These are phyloP conservation scores for Tipula vernalis DNA, from an alignment of 2,888 invertebrate species.

Conservation along the genomic window DNA sequence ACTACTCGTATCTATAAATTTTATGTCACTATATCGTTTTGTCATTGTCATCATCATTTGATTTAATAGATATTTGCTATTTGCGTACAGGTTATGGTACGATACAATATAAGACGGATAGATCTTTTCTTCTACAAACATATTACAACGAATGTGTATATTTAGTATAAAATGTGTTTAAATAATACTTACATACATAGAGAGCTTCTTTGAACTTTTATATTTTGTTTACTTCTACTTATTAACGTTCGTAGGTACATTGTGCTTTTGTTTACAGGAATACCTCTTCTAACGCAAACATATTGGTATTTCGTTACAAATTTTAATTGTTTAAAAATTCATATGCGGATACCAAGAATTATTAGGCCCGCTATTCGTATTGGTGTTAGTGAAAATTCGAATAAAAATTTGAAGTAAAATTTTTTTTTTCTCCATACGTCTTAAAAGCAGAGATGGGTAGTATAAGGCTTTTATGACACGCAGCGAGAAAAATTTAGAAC, in stretches of 20 bases:
- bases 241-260: too few relatives aligned
- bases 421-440: too few relatives aligned
- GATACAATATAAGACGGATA: background rate
- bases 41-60: background rate
- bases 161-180: background rate
- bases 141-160: background rate
- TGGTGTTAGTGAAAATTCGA: too few relatives aligned
- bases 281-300: background rate
- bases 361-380: too few relatives aligned
- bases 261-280: background rate
- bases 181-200: background rate
- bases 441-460: too few relatives aligned
- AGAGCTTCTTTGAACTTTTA: background rate
- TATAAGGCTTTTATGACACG: too few relatives aligned
- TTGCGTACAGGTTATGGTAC: background rate
- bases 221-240: background rate
- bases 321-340: too few relatives aligned
- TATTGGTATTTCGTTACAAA: too few relatives aligned
- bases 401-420: too few relatives aligned
- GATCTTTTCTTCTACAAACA: background rate
- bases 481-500: too few relatives aligned
- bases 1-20: background rate
- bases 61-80: background rate
- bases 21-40: background rate
- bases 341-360: too few relatives aligned